A percentile compares a stretch with the other conserved stretches of the same genome.
These are phyloP conservation scores for Bombus polaris DNA, from an alignment of 1,140 invertebrate species.

Conservation along the genomic window DNA sequence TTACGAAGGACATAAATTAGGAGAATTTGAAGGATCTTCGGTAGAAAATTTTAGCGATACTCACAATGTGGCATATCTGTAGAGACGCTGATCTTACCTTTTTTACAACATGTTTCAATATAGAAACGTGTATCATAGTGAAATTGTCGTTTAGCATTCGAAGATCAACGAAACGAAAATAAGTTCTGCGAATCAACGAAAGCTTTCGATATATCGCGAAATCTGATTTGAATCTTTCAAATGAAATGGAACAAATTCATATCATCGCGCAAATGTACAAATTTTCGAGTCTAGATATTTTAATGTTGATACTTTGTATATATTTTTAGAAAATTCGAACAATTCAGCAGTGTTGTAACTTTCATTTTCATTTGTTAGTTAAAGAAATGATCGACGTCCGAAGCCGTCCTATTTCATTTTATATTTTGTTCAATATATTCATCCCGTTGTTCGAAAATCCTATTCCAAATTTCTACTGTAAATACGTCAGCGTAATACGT, in stretches of 20 bases:
- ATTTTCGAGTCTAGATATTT: background rate
- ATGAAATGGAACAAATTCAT: background rate
- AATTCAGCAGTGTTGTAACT: background rate
- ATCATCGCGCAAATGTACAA: background rate
- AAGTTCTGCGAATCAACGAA: conserved; percentile 25
- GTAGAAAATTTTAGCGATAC: background rate
- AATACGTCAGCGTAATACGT: background rate
- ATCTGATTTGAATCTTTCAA: background rate
- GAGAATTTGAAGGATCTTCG: background rate
- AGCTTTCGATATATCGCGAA: conserved; percentile 5
- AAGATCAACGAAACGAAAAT: conserved; percentile 5
- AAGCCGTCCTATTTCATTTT: conserved; percentile 53
- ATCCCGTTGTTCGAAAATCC: conserved; percentile 2
- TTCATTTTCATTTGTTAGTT: background rate
- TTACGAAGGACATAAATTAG: background rate
- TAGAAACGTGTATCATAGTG: background rate
- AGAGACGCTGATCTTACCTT: conserved; percentile 10
- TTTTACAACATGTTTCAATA: conserved; percentile 29
- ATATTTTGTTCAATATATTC: background rate
- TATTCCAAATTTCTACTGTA: background rate
- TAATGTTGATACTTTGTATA: background rate
- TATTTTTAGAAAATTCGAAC: background rate
- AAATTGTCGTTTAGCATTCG: background rate
- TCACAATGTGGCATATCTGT: conserved; percentile 1
- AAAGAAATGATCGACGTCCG: background rate